Evolutionary conservation across 1,140 invertebrate genomes (phyloP).

Genomic region (Neelides sp.): DNA sequence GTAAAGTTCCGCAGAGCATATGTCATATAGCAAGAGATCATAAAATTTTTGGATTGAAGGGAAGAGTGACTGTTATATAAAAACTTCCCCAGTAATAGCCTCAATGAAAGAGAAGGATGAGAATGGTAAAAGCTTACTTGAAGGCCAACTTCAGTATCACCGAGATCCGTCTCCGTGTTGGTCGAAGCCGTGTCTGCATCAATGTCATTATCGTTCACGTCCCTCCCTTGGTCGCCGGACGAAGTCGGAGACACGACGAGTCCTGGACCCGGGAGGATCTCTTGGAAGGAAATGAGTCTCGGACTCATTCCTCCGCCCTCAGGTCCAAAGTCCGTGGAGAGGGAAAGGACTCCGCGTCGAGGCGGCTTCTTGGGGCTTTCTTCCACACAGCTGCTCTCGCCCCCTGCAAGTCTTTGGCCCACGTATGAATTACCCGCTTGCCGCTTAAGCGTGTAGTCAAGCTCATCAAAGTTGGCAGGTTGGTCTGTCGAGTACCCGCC

Average conservation of each 20-base stretch:
- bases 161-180: constrained; percentile 46
- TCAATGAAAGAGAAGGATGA: neutral
- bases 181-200: constrained; percentile 36
- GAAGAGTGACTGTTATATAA: too few species aligned
- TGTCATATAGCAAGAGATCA: too few species aligned
- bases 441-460: constrained; percentile 69
- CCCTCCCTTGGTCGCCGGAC: constrained; percentile 15
- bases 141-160: constrained; percentile 51
- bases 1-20: too few species aligned
- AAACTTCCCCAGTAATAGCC: too few species aligned
- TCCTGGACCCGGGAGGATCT: constrained; percentile 4
- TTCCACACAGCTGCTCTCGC: constrained; percentile 35
- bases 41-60: too few species aligned
- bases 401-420: constrained; percentile 60
- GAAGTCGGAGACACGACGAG: constrained; percentile 10
- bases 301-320: constrained; percentile 19
- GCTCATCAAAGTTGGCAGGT: constrained; percentile 46
- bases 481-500: neutral
- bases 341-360: constrained; percentile 15
- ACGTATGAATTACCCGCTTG: constrained; percentile 63
- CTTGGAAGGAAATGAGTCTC: constrained; percentile 31
- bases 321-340: constrained; percentile 8
- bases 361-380: constrained; percentile 37
- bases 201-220: constrained; percentile 41
- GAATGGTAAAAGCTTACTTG: constrained; percentile 35